These are phyloP conservation scores for Pipistrellus pipistrellus DNA, from an alignment of 2,797 vertebrate species.

Conservation along the genomic window DNA sequence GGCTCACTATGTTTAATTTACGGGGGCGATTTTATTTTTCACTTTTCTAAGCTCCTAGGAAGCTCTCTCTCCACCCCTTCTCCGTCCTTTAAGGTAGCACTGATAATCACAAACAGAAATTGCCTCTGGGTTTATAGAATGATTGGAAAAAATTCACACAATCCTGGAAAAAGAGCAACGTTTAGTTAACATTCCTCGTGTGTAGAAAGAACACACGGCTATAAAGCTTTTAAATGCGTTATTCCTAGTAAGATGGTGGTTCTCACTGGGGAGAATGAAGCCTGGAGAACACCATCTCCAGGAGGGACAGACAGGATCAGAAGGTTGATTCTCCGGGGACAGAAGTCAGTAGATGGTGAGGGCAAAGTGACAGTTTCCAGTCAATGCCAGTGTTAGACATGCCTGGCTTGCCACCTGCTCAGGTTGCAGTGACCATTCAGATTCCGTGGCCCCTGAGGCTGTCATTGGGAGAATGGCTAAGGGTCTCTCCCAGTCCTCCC, in stretches of 20 bases:
- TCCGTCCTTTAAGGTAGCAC: background rate
- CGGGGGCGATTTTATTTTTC: background rate
- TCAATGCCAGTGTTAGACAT: background rate
- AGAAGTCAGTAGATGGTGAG: background rate
- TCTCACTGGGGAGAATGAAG: background rate
- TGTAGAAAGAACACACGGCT: background rate
- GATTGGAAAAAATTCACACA: background rate
- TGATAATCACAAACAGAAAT: conserved; percentile 33
- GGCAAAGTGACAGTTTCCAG: background rate
- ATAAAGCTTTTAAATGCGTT: background rate
- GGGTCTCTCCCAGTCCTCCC: background rate
- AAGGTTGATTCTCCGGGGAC: background rate
- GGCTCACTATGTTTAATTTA: conserved; percentile 10
- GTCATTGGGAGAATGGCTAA: background rate
- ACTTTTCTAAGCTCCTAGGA: conserved; percentile 21
- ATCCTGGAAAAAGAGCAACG: background rate
- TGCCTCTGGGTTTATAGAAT: conserved; percentile 24
- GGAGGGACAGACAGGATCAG: background rate
- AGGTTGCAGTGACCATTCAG: background rate
- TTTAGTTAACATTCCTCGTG: background rate
- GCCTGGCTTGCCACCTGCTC: background rate
- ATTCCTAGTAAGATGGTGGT: background rate
- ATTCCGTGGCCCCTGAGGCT: background rate
- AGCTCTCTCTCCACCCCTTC: background rate
- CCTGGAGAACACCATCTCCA: background rate